Conservation (phyloP, 1,140 invertebrate genomes). For the Drosophila kikkawai region DNA sequence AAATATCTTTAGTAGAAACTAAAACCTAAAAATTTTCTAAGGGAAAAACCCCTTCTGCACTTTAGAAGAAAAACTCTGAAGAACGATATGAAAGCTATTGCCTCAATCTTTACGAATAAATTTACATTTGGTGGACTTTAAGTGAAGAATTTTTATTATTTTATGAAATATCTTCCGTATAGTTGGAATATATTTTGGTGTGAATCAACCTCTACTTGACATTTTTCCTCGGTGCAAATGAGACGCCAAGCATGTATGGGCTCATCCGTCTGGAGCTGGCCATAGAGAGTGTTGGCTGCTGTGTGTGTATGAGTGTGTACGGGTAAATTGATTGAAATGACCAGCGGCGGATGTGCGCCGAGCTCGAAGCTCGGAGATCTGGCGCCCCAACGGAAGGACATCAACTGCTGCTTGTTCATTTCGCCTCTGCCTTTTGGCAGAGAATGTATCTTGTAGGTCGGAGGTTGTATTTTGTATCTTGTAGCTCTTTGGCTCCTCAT, state of each 20-base stretch:
- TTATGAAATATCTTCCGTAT: not conserved
- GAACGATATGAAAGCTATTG: too few species aligned
- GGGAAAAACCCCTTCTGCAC: too few species aligned
- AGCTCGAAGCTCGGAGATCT: slow-evolving; percentile 20
- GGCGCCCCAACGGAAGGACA: slow-evolving; percentile 56
- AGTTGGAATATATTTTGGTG: not conserved
- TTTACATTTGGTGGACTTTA: too few species aligned
- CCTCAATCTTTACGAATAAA: too few species aligned
- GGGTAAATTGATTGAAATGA: slow-evolving; percentile 76
- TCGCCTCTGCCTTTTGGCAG: slow-evolving; percentile 28
- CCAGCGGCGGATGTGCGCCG: slow-evolving; percentile 56
- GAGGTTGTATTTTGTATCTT: slow-evolving; percentile 42
- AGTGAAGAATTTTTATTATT: too few species aligned
- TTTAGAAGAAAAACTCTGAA: too few species aligned
- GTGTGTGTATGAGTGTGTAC: slow-evolving; percentile 18
- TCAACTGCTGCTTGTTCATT: slow-evolving; percentile 53
- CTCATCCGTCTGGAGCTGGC: slow-evolving; percentile 25
- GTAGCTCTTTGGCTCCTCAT: slow-evolving; percentile 51
- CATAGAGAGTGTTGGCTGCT: slow-evolving; percentile 19
- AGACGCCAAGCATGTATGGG: slow-evolving; percentile 34
- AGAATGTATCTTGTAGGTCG: slow-evolving; percentile 44
- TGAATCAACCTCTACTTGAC: not conserved
- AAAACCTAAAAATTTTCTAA: not conserved
- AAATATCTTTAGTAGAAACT: not conserved
- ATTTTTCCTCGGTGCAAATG: slow-evolving; percentile 26